Evolutionary conservation across 2,113 vertebrate species (phyloP).

Genomic region (Phyllopteryx taeniolatus): DNA sequence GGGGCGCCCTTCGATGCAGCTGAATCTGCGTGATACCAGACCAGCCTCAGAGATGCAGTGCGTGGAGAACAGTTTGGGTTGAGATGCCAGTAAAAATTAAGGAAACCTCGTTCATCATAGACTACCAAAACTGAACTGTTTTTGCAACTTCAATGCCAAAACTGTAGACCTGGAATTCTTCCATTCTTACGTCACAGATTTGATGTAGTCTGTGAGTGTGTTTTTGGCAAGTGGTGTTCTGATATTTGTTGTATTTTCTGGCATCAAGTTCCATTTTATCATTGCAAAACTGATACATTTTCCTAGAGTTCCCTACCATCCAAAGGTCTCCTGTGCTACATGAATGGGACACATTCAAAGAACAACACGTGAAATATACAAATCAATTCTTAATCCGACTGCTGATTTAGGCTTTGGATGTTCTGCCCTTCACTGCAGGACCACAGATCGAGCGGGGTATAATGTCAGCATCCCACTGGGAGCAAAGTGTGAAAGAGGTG

Average conservation of each 20-base stretch:
- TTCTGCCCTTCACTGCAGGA: slow-evolving; percentile 44
- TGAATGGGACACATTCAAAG: slow-evolving; percentile 35
- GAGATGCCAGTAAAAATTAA: slow-evolving; percentile 44
- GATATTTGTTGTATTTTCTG: neutral
- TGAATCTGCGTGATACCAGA: slow-evolving; percentile 2
- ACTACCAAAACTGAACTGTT: slow-evolving; percentile 38
- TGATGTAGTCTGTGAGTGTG: neutral
- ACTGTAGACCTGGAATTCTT: slow-evolving; percentile 40
- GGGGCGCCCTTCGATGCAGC: slow-evolving; percentile 15
- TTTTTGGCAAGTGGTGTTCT: neutral
- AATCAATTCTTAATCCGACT: slow-evolving; percentile 47
- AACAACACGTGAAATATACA: slow-evolving; percentile 36
- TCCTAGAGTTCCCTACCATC: neutral
- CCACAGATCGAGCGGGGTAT: slow-evolving; percentile 28
- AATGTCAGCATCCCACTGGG: slow-evolving; percentile 18
- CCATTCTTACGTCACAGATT: slow-evolving; percentile 20
- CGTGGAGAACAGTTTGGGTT: neutral
- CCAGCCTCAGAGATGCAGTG: slow-evolving; percentile 4
- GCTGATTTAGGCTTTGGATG: slow-evolving; percentile 23
- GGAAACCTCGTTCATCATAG: slow-evolving; percentile 24
- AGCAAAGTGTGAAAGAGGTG: slow-evolving; percentile 25
- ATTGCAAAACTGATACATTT: neutral
- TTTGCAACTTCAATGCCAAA: slow-evolving; percentile 45
- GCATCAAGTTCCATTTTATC: slow-evolving; percentile 2
- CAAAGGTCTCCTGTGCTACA: slow-evolving; percentile 17